Evolutionary conservation across 1,140 invertebrate species (phyloP).

Genomic region (Caenorhabditis latens): DNA sequence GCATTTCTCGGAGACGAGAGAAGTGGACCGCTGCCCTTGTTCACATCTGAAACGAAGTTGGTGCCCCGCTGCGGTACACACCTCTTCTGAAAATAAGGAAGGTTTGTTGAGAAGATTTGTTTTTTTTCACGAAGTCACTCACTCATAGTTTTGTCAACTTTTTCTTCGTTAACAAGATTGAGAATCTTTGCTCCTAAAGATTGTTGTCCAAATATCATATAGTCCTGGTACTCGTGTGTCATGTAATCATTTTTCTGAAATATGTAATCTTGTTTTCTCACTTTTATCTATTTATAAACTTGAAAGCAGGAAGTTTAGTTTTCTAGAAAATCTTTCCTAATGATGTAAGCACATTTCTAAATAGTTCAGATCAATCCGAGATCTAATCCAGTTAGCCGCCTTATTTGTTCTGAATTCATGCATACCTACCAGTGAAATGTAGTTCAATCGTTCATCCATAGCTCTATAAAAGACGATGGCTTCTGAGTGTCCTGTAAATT

Average conservation of each 20-base stretch:
- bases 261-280: neutral
- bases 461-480: conserved; percentile 57
- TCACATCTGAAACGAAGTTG: conserved; percentile 28
- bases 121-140: neutral
- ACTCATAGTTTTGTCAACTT: conserved; percentile 16
- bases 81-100: neutral
- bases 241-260: conserved; percentile 32
- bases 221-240: conserved; percentile 26
- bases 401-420: too few relatives aligned
- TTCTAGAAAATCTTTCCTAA: too few relatives aligned
- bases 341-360: too few relatives aligned
- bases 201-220: conserved; percentile 29
- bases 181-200: conserved; percentile 10
- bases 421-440: conserved; percentile 37
- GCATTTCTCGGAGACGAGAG: conserved; percentile 28
- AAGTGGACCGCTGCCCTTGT: conserved; percentile 38
- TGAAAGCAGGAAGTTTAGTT: neutral
- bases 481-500: conserved; percentile 48
- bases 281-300: neutral
- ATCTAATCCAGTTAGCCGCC: too few relatives aligned
- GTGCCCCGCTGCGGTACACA: conserved; percentile 17
- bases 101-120: neutral
- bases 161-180: neutral
- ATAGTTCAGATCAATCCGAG: too few relatives aligned
- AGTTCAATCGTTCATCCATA: conserved; percentile 61